Conservation (phyloP, 2,888 invertebrate species). For the Fragum whitleyi region DNA sequence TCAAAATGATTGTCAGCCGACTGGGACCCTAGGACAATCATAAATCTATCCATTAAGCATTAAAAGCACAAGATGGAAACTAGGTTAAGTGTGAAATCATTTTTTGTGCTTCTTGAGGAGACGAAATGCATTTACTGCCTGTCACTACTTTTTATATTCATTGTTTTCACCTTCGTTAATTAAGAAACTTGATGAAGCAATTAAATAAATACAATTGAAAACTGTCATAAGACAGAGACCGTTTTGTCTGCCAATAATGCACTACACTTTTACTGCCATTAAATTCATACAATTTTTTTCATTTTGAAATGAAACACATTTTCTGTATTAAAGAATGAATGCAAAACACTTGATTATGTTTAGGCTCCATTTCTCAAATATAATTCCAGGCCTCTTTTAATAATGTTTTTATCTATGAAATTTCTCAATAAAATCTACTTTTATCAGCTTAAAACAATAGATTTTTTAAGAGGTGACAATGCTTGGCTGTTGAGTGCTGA, state of each 20-base stretch:
- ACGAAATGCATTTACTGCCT: constrained; percentile 15
- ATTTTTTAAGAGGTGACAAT: too few species aligned
- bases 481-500: too few species aligned
- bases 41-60: background rate
- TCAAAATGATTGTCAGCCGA: background rate
- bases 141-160: constrained; percentile 9
- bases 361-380: too few species aligned
- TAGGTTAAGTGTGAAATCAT: background rate
- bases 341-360: too few species aligned
- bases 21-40: background rate
- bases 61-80: background rate
- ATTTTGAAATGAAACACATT: background rate
- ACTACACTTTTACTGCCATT: background rate
- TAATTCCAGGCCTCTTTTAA: too few species aligned
- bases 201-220: constrained; percentile 26
- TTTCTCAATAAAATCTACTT: too few species aligned
- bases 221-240: constrained; percentile 8
- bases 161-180: constrained; percentile 19
- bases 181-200: constrained; percentile 10
- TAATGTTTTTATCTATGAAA: too few species aligned
- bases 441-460: too few species aligned
- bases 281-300: background rate
- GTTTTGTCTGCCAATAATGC: constrained; percentile 7
- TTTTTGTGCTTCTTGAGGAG: background rate
- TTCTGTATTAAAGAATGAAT: background rate